Evolutionary conservation across 1,140 invertebrate species (phyloP), one percentile per base, ranked within the genome.

Genomic region (Solenopsis invicta): DNA sequence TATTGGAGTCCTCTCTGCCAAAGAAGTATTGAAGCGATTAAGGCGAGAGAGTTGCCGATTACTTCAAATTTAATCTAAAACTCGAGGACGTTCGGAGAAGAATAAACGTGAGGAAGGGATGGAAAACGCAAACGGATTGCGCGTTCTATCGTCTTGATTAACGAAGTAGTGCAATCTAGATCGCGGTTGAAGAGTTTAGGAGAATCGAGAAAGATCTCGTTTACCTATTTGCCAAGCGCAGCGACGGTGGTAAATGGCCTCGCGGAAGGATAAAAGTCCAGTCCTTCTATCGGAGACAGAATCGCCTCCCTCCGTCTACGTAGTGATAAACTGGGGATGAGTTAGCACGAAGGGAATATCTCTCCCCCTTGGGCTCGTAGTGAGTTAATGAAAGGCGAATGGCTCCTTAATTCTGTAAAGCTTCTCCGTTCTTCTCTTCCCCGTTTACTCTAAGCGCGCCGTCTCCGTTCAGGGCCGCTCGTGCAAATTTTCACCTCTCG

Each of bases 401-500:
- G 90, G 93, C 90, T 92, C 93, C 92, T 93, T 94, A 94, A 94
- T 94, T 93, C 93, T 91, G 88, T 92, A 93, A 92, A 94, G 91
- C 88, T 89, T 84, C 86, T 67, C 87, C 34, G 64, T 61, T 88
- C 80, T 62, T 87, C 81, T 81, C 91, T 76, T 34, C 66, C 80
- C 84, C 87, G 76, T 88, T 87, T 85, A 76, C 80, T 87, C 86
- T 88, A 75, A 62, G 69, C 84, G 41, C 80, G n/a, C 82, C 50
- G 45, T 85, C 80, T 50, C 86, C 41, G 71, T 67, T 69, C 86
- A 87, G 80, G 76, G 67, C 87, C 67, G 77, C 76, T 48, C 29
- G 72, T 24, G 77, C 61, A 37, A 76, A 77, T 87, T 82, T 89
- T 82, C 77, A 62, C 76, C 72, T 54, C 71, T 69, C 48, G 76